Conservation (phyloP, 2,888 invertebrate species). For the Thereva unica region DNA sequence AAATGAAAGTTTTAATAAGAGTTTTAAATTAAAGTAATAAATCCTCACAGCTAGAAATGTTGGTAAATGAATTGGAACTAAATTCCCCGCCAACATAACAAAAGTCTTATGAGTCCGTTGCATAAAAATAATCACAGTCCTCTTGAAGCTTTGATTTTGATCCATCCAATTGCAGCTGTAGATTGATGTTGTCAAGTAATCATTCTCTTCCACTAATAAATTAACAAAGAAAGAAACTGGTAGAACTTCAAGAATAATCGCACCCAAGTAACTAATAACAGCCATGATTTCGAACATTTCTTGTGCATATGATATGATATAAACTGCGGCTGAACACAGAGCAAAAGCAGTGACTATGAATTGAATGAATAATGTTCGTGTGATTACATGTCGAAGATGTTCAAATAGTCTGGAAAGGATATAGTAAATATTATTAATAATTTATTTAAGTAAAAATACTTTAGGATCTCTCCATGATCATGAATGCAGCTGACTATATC, state of each 20-base stretch:
- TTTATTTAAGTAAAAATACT: constrained; percentile 1
- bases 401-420: constrained; percentile 2
- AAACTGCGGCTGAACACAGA: constrained; percentile 7
- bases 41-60: constrained; percentile 10
- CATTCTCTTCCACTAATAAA: background rate
- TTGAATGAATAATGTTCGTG: constrained; percentile 1
- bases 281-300: constrained; percentile 5
- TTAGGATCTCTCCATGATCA: constrained; percentile 1
- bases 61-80: constrained; percentile 1
- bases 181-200: background rate
- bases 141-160: constrained; percentile 7
- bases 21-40: background rate
- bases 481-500: constrained; percentile 4
- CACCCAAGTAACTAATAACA: background rate
- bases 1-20: constrained; percentile 7
- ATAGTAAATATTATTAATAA: background rate
- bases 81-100: constrained; percentile 1
- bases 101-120: too few relatives aligned
- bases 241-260: constrained; percentile 10
- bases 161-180: constrained; percentile 14
- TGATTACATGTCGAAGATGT: background rate
- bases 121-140: too few relatives aligned
- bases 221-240: constrained; percentile 12
- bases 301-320: background rate
- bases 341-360: constrained; percentile 16